Evolutionary conservation across 2,113 vertebrate species (phyloP).

Genomic region (Datnioides undecimradiatus): DNA sequence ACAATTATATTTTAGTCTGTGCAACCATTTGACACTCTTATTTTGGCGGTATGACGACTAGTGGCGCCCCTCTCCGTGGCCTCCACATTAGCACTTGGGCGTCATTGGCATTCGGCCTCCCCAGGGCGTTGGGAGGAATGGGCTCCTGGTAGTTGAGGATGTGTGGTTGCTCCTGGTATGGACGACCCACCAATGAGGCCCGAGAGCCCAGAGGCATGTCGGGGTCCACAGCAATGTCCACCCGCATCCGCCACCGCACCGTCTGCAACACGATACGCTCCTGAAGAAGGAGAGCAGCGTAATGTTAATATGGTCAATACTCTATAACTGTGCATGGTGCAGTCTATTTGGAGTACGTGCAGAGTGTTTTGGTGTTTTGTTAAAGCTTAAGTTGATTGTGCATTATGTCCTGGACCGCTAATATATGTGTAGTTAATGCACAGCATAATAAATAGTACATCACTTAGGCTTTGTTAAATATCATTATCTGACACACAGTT

Average conservation of each 20-base stretch:
- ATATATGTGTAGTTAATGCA: neutral
- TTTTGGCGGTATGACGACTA: slow-evolving; percentile 97
- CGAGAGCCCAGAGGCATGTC: slow-evolving; percentile 93
- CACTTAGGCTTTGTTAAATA: neutral
- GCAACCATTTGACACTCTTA: slow-evolving; percentile 33
- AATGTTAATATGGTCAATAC: neutral
- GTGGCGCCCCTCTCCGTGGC: slow-evolving; percentile 92
- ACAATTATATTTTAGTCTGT: slow-evolving; percentile 28
- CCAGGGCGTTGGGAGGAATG: slow-evolving; percentile 96
- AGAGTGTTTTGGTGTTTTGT: neutral
- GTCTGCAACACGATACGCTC: slow-evolving; percentile 98
- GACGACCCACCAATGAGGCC: slow-evolving; percentile 91
- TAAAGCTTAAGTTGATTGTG: neutral
- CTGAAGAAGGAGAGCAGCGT: slow-evolving; percentile 43
- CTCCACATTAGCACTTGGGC: slow-evolving; percentile 99
- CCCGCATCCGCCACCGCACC: slow-evolving; percentile 98
- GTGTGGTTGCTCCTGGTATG: slow-evolving; percentile 97
- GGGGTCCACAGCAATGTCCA: slow-evolving; percentile 96
- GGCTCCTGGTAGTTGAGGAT: slow-evolving; percentile 97
- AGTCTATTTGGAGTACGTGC: neutral
- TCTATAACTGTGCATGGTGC: neutral
- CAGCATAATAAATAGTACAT: neutral
- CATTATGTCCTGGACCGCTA: neutral
- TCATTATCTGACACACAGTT: neutral
- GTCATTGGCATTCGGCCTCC: slow-evolving; percentile 97